phyloP scores from a whole-genome alignment of 2,113 vertebrate genomes.

The Salminus brasiliensis region DNA sequence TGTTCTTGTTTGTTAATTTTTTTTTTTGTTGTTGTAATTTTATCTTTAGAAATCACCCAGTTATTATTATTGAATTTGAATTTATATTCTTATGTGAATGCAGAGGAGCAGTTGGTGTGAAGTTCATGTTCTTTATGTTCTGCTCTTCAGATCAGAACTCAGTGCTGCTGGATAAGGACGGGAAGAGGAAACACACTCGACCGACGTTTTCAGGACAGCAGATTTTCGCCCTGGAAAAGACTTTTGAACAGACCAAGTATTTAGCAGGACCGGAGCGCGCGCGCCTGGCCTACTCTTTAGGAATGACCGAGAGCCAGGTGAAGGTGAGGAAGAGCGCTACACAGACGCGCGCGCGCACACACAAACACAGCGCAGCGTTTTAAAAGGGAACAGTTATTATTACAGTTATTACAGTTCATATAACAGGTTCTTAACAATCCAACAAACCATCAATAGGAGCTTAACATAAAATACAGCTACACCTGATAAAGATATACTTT shows the following conservation, averaged over 20 bases:
- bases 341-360: no score
- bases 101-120: no score
- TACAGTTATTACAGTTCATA: not conserved
- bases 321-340: conserved; percentile 88
- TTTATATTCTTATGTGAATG: no score
- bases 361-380: not conserved
- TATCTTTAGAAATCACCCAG: no score
- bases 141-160: conserved; percentile 87
- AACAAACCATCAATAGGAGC: no score
- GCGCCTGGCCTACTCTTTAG: conserved; percentile 91
- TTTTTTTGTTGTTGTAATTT: no score
- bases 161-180: conserved; percentile 94
- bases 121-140: not conserved
- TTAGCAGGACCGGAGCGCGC: conserved; percentile 94
- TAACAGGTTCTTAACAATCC: no score
- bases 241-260: conserved; percentile 98
- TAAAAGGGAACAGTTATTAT: no score
- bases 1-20: no score
- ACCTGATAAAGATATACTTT: no score
- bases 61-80: no score
- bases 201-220: conserved; percentile 98
- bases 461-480: no score
- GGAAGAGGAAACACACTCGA: conserved; percentile 95
- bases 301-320: conserved; percentile 99
- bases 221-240: conserved; percentile 98